Base-by-base conservation (phyloP, 1,140 invertebrate genomes). In the Bombus terrestris region DNA sequence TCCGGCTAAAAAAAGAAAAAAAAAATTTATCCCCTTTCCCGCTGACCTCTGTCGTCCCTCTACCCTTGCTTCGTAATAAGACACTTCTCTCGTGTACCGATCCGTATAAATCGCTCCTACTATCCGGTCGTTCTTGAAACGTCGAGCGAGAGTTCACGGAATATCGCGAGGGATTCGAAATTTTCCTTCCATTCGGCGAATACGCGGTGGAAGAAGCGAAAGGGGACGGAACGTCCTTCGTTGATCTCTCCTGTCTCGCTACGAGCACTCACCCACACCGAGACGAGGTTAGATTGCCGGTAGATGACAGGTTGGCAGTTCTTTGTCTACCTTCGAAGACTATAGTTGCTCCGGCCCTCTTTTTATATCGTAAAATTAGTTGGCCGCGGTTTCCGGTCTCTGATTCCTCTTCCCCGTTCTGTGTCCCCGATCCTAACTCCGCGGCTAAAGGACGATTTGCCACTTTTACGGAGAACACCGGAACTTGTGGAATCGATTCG, bases 281-380 rank as follows among this genome's bases (percentile, higher is more conserved):
- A 85, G 75, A 69, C 35, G 68, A 82, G 78, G 71, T 89, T 85
- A 90, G 92, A 93, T 92, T 91, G 91, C 89, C 85, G 83, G 84
- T 82, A 91, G 88, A 92, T 89, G 90, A 92, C 89, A 92, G 92
- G 91, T 92, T 90, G 92, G 91, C 92, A 85, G 90, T 91, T 92
- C 92, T 93, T 93, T 93, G 92, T 92, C 92, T 93, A 91, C 91
- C 83, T 89, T 88, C 90, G 86, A 73, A 41, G 53, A 28, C 86
- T 88, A 81, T 64, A 53, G 79, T 85, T 85, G 86, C 91, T 85
- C 88, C 92, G 91, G 92, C 90, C 90, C 88, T 90, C 87, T 92
- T 92, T 93, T 93, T 93, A 93, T 92, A 93, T 91, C 87, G 91
- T 91, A 86, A 93, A 93, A 93, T 94, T 94, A 93, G 93, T 93